These are phyloP conservation scores for Rattus rattus DNA, from an alignment of 2,113 vertebrate species.

Conservation along the genomic window DNA sequence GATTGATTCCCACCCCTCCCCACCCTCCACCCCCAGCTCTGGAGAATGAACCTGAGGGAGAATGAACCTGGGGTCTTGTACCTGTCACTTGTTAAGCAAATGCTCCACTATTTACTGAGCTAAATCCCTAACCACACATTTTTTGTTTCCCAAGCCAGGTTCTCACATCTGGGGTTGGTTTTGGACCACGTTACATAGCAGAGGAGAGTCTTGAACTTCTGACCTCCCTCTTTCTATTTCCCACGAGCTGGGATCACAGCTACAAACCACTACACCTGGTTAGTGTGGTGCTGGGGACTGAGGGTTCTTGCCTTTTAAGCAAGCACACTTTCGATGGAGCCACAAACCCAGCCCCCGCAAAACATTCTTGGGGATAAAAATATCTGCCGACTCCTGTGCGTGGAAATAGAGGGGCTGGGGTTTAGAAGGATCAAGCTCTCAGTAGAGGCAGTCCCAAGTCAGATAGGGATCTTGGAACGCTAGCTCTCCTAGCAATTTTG, in stretches of 20 bases:
- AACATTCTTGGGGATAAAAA: background rate
- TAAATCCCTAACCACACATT: background rate
- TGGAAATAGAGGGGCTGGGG: background rate
- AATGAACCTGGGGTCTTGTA: background rate
- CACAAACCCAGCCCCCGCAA: background rate
- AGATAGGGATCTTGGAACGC: background rate
- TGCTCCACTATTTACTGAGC: background rate
- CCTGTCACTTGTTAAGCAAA: background rate
- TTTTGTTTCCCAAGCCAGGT: background rate
- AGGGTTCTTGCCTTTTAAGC: background rate
- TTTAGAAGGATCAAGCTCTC: background rate
- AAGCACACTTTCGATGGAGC: background rate
- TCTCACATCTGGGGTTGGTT: background rate
- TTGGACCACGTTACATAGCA: background rate
- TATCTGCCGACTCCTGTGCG: accelerated
- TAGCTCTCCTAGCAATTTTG: background rate
- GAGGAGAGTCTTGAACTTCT: background rate
- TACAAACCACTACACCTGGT: background rate
- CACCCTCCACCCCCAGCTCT: background rate
- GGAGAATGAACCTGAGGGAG: background rate
- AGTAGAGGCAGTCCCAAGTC: background rate
- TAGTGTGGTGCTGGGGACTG: background rate
- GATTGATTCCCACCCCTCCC: no score
- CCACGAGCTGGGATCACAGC: background rate
- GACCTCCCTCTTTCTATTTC: background rate